Conservation (phyloP, 2,888 invertebrate species). For the Tachina lurida region DNA sequence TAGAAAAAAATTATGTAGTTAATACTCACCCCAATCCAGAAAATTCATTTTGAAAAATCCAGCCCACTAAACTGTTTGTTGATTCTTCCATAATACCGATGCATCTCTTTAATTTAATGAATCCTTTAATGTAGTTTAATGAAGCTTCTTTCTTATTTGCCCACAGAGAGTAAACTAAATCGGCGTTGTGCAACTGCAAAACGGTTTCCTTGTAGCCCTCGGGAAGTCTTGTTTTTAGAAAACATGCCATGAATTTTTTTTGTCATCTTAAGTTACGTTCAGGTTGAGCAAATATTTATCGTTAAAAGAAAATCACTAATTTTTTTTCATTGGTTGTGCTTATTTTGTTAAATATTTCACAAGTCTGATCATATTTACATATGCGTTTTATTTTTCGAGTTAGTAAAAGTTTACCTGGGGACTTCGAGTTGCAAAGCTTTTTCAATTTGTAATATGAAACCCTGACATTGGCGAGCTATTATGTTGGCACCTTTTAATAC, state of each 20-base stretch:
- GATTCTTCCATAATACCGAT: constrained; percentile 75
- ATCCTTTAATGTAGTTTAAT: constrained; percentile 75
- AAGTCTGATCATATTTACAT: too few species aligned
- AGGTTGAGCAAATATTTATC: too few species aligned
- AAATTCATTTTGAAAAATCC: constrained; percentile 81
- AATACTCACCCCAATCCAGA: constrained; percentile 77
- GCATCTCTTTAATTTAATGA: constrained; percentile 76
- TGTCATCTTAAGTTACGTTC: too few species aligned
- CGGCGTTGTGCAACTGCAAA: constrained; percentile 74
- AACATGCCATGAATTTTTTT: too few species aligned
- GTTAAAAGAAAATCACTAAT: too few species aligned
- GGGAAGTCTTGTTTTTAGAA: constrained; percentile 68
- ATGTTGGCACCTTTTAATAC: constrained; percentile 70
- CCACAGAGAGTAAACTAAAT: constrained; percentile 76
- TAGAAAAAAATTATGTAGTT: not conserved
- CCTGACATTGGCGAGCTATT: constrained; percentile 75
- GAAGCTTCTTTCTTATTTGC: constrained; percentile 79
- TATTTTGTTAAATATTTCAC: too few species aligned
- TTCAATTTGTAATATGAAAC: constrained; percentile 74
- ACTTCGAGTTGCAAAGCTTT: constrained; percentile 69
- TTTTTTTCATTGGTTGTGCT: too few species aligned
- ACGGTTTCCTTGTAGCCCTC: constrained; percentile 75
- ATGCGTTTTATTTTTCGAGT: not conserved
- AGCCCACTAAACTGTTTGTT: constrained; percentile 76
- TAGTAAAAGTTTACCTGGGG: constrained; percentile 65